These are phyloP conservation scores for Pagrus major DNA, from an alignment of 2,113 vertebrate genomes.

Conservation along the genomic window DNA sequence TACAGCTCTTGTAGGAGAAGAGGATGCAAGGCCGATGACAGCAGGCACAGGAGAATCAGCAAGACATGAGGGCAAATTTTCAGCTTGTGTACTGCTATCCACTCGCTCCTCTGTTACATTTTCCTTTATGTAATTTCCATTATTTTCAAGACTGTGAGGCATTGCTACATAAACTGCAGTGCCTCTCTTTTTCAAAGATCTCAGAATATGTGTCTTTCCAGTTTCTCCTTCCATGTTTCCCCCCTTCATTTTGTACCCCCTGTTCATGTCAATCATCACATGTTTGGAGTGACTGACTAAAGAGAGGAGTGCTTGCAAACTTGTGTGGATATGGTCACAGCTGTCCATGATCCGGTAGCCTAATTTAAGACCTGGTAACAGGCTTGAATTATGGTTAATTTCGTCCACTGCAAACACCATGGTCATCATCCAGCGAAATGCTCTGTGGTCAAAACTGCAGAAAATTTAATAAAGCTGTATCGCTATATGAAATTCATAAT, in stretches of 20 bases:
- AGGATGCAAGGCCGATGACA: constrained; percentile 83
- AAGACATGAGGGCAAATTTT: constrained; percentile 52
- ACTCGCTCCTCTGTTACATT: constrained; percentile 6
- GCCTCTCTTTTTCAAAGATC: background rate
- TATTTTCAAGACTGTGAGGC: background rate
- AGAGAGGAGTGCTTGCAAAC: constrained; percentile 72
- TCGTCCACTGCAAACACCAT: constrained; percentile 83
- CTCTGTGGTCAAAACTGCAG: constrained; percentile 78
- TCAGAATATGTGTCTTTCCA: constrained; percentile 6
- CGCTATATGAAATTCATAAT: background rate
- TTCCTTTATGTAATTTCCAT: background rate
- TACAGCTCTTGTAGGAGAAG: constrained; percentile 81
- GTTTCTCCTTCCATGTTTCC: background rate
- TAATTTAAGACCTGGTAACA: constrained; percentile 78
- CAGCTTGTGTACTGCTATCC: background rate
- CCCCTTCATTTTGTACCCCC: background rate
- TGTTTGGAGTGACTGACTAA: constrained; percentile 61
- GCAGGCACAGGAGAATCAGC: constrained; percentile 75
- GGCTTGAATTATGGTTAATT: constrained; percentile 76
- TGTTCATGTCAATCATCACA: background rate
- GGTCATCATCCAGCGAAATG: constrained; percentile 77
- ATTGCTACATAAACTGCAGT: background rate
- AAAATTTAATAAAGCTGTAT: background rate
- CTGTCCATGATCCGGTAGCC: constrained; percentile 82
- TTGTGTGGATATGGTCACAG: constrained; percentile 80